A percentile compares a stretch with the other conserved stretches of the same genome.
phyloP scores from a whole-genome alignment of 1,140 invertebrate species.

The Heliothis subflexa region DNA sequence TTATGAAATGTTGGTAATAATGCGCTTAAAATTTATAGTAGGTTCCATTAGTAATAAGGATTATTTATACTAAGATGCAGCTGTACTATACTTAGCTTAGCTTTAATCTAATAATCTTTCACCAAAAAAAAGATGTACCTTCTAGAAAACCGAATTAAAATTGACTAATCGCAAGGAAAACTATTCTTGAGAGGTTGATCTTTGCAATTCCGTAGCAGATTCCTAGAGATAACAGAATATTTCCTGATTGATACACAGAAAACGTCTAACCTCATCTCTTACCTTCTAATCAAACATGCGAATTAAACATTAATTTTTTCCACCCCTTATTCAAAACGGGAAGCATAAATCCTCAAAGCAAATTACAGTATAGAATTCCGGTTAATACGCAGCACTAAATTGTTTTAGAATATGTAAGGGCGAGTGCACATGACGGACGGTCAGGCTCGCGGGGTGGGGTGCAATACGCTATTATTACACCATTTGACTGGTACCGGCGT shows the following conservation, averaged over 20 bases:
- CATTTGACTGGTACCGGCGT: constrained; percentile 15
- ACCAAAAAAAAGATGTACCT: neutral
- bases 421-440: constrained; percentile 42
- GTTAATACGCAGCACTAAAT: constrained; percentile 34
- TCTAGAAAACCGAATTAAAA: neutral
- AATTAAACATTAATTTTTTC: neutral
- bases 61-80: neutral
- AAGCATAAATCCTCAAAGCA: constrained; percentile 20
- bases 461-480: constrained; percentile 28
- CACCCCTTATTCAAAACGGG: neutral
- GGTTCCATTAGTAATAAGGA: no score
- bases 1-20: neutral
- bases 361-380: constrained; percentile 43
- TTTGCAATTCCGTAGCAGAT: no score
- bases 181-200: no score
- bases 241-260: no score
- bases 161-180: neutral
- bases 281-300: no score
- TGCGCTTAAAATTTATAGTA: no score
- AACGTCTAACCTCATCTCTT: no score
- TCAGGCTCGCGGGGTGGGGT: constrained; percentile 28
- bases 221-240: no score
- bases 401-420: constrained; percentile 45
- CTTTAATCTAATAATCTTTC: no score
- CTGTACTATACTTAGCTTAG: neutral